Base-by-base conservation (phyloP, 2,888 invertebrate genomes). In the Laothoe populi region DNA sequence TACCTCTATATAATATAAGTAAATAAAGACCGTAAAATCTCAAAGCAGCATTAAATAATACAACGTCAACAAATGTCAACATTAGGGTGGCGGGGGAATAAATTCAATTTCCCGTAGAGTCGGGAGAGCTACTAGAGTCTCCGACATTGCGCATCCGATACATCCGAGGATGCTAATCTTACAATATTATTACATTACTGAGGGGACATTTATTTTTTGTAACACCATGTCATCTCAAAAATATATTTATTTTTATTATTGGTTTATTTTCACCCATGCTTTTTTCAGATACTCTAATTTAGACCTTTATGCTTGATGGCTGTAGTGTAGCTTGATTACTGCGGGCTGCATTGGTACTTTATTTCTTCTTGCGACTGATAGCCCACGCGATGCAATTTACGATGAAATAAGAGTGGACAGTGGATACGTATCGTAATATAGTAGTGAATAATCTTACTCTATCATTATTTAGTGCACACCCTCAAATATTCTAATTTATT, bases 31-130 rank as follows among this genome's bases (percentile, higher is more conserved):
- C n/a, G n/a, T n/a, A n/a, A n/a, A 46, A 23, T 24, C 21, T 46
- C 31, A 11, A 16, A 35, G 19, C 10, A 10, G 10, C 5, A 53
- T 24, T n/a, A 11, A 7, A 23, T n/a, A n/a, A 13, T 4, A 24
- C 23, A 31, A 53, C 19, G 16, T 31, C 49, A 49, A 53, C 35
- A 35, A 53, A 53, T 53, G 19, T 53, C 16, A 10, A 35, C 35
- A 53, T 31, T 53, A 19, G 5, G 19, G 53, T 11, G 16, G 5
- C 13, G 10, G 35, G 35, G 53, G 53, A 35, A 35, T 53, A 31
- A 35, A 53, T 53, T 35, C 53, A 53, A 53, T 53, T 53, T 53
- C 53, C 53, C 19, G 53, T 44, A 38, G 38, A 38, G 38, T 13
- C 38, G 13, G 38, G 1, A 38, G 38, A 8, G 44, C 0, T 8